phyloP scores from a whole-genome alignment of 1,140 invertebrate genomes.

The Diabrotica virgifera region DNA sequence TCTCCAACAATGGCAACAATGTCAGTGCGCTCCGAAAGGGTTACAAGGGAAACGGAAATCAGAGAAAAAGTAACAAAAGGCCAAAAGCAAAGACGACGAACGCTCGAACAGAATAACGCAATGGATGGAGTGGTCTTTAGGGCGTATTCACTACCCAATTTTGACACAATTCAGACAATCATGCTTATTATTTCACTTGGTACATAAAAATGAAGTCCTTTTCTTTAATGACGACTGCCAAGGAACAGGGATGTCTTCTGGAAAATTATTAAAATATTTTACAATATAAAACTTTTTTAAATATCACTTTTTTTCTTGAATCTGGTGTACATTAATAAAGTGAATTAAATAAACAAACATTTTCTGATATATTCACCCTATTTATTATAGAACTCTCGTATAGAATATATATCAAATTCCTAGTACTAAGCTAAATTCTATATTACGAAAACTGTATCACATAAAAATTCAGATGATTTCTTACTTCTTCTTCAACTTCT shows the following conservation, averaged over 20 bases:
- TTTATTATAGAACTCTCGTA: no score
- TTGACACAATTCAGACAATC: constrained; percentile 31
- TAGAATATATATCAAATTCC: no score
- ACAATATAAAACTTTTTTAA: no score
- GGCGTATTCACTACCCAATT: constrained; percentile 31
- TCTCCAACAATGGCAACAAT: constrained; percentile 19
- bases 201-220: constrained; percentile 18
- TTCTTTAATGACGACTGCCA: neutral
- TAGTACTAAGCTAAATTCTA: no score
- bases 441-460: no score
- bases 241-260: neutral
- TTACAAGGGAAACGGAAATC: constrained; percentile 37
- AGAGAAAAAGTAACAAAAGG: constrained; percentile 34
- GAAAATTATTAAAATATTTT: neutral
- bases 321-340: no score
- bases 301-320: no score
- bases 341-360: no score
- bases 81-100: constrained; percentile 20
- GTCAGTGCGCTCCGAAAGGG: constrained; percentile 27
- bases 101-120: constrained; percentile 30
- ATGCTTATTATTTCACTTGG: constrained; percentile 26
- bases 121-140: constrained; percentile 34
- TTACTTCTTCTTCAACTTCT: no score
- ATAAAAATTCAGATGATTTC: no score
- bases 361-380: no score